Evolutionary conservation across 2,888 invertebrate genomes (phyloP), one percentile per base, ranked within the genome.

Genomic region (Pseudococcus longispinus): DNA sequence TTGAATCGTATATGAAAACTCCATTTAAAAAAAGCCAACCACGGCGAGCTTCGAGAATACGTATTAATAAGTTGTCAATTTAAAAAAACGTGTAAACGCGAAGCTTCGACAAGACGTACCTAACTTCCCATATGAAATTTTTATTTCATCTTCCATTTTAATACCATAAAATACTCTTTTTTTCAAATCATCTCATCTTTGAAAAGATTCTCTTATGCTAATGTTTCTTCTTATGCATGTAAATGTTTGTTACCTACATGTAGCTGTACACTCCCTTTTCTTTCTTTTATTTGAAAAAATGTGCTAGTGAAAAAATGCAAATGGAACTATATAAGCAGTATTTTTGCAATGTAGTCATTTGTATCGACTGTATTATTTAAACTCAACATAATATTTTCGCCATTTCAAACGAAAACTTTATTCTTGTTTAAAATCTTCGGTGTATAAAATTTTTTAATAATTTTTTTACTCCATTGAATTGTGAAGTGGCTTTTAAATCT

Each of bases 141-240:
- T 20, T 80, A 80, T 80, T 80, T 42, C 26, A 80, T 20, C 42
- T 80, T 26, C 20, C 42, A 80, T 80, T 80, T 37, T 80, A 80
- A 42, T 42, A 80, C 13, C 77, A 80, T 80, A 80, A 80, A 80
- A 42, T 80, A 80, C 77, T 80, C 9, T 23, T 37, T 29, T 80
- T 80, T 80, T 80, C 77, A 80, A 80, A 80, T 80, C 77, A 42
- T 80, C 77, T 42, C 42, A 29, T 23, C 42, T 80, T 80, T 80
- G 77, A 80, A 80, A 80, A 80, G 77, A 80, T 80, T 80, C 77
- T 42, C 77, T 42, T 42, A 80, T 42, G 77, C 77, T 80, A 80
- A 80, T 80, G 77, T 20, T 42, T 42, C 77, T 80, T 42, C 77
- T 80, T 80, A 80, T 20, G 42, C 42, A 42, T 80, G 77, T 42